Evolutionary conservation across 2,797 vertebrate genomes (phyloP), one percentile per base, ranked within the genome.

Genomic region (Macropus fuliginosus): DNA sequence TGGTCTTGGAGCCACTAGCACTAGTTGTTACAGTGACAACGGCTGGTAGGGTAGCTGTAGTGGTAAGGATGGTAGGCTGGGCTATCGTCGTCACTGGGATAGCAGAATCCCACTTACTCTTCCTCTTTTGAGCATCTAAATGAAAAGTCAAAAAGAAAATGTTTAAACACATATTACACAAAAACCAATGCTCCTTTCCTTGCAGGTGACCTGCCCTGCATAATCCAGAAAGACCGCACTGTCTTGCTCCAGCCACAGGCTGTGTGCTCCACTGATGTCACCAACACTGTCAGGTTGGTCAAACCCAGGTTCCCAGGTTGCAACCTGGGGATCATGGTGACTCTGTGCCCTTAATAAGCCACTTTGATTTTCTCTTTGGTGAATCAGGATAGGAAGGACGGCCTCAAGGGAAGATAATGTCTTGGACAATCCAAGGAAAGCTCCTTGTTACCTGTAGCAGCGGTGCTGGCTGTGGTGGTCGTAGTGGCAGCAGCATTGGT

Each of bases 101-200:
- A 0, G 99, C 99, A 0, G 99, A 99, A 98, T 99, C 99, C 99
- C 99, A 99, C 96, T 99, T 99, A 98, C 99, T 99, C 98, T 99
- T 99, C 98, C 99, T 99, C 99, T 99, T 99, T 97, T 99, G 99
- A 91, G 99, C 99, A 89, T 99, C 99, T 99, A 99, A n/a, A 89
- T 55, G 55, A 0, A 54, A 95, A 40, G 92, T 5, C 0, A 93
- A 93, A 29, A 56, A 97, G 87, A 94, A 0, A 81, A 0, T 93
- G 74, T 95, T 93, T 97, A 91, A 96, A 46, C 1, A 0, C 31
- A 8, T 29, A 52, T 11, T 4, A 46, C 34, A 8, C 59, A 0
- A 0, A 5, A 24, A 12, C 91, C 6, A 11, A 29, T 16, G 1
- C 1, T 0, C 18, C 90, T 11, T 14, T 62, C 14, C 50, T 21